Percentiles rank a stretch among this genome's conserved stretches.
phyloP scores from a whole-genome alignment of 2,888 invertebrate species.

The Perdita meconis region DNA sequence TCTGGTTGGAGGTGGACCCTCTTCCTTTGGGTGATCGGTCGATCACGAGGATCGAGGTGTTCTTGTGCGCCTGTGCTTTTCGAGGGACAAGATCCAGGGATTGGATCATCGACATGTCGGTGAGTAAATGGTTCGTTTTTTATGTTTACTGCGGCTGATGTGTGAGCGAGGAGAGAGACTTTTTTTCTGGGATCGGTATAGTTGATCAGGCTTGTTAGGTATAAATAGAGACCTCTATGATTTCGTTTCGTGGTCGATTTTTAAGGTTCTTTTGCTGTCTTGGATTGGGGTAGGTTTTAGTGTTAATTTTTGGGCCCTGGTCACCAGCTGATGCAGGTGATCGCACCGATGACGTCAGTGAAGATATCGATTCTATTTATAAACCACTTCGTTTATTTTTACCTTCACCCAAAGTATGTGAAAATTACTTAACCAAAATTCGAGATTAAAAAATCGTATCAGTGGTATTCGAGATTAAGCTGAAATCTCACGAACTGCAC shows the following conservation, averaged over 20 bases:
- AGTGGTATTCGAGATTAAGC: too few species aligned
- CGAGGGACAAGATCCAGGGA: not conserved
- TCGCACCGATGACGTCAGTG: too few species aligned
- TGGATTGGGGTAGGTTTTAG: not conserved
- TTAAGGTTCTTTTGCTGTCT: not conserved
- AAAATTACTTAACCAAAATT: too few species aligned
- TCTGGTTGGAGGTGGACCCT: constrained; percentile 15
- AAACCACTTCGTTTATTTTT: too few species aligned
- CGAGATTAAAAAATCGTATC: too few species aligned
- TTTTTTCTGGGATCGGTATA: not conserved
- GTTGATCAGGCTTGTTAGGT: not conserved
- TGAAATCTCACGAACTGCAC: too few species aligned
- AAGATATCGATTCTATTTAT: too few species aligned
- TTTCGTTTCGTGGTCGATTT: not conserved
- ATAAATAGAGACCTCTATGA: not conserved
- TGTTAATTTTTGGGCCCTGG: too few species aligned
- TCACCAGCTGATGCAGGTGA: too few species aligned
- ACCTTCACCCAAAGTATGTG: too few species aligned
- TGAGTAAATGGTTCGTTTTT: constrained; percentile 51
- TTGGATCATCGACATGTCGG: constrained; percentile 54
- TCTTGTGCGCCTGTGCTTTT: constrained; percentile 6
- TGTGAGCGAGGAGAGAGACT: not conserved
- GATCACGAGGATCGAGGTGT: constrained; percentile 30
- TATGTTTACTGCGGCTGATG: too few species aligned
- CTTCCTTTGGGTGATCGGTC: constrained; percentile 40